Percentiles rank a stretch among this genome's conserved stretches.
Conservation (phyloP, 1,140 invertebrate genomes). For the Aphelinus certus region DNA sequence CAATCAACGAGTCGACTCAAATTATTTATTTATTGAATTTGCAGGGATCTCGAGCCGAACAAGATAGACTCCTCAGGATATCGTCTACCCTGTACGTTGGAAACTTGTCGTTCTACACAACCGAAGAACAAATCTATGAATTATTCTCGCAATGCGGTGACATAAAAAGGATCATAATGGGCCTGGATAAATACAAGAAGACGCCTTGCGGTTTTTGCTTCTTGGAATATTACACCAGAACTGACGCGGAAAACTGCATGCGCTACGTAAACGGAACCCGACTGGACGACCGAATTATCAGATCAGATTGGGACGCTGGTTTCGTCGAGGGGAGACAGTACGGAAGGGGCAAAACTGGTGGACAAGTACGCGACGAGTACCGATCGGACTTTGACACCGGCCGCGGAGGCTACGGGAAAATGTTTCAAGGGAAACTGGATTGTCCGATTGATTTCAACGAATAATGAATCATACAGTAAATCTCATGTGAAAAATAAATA, state of each 20-base stretch:
- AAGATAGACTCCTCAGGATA: slow-evolving; percentile 81
- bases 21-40: slow-evolving; percentile 45
- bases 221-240: slow-evolving; percentile 93
- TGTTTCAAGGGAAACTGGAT: slow-evolving; percentile 83
- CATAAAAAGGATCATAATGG: slow-evolving; percentile 96
- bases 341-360: slow-evolving; percentile 97
- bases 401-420: slow-evolving; percentile 96
- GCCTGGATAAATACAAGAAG: slow-evolving; percentile 96
- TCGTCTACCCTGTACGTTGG: slow-evolving; percentile 95
- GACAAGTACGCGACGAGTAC: slow-evolving; percentile 98
- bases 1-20: neutral
- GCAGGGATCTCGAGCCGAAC: slow-evolving; percentile 90
- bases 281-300: slow-evolving; percentile 96
- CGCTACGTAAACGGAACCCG: slow-evolving; percentile 96
- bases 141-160: slow-evolving; percentile 96
- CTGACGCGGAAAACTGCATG: slow-evolving; percentile 94
- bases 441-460: no score
- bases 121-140: slow-evolving; percentile 99
- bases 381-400: slow-evolving; percentile 96
- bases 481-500: no score
- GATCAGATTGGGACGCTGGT: slow-evolving; percentile 99
- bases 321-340: slow-evolving; percentile 98
- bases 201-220: slow-evolving; percentile 99
- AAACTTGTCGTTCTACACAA: slow-evolving; percentile 98
- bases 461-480: no score